Base-by-base conservation (phyloP, 2,888 invertebrate genomes). In the Dorcus parallelipipedus region DNA sequence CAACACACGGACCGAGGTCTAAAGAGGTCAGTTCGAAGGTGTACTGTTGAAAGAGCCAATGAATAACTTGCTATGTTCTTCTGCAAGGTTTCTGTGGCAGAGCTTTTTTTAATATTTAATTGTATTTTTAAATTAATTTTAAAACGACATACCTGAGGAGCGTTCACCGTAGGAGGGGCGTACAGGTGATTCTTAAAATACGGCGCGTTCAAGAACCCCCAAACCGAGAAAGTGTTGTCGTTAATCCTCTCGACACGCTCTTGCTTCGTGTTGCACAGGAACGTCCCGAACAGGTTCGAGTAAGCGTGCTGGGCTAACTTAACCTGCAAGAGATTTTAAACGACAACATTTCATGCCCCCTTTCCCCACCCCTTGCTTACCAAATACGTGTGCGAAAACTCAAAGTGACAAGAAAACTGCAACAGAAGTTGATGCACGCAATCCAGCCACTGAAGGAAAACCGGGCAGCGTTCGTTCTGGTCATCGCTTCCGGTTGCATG, bases 361-460 rank as follows among this genome's bases (percentile, higher is more conserved):
- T 3, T 41, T 41, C 0, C 9, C 14, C 20, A 20, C 14, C 2
- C 7, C 8, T 14, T 60, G 80, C 85, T 83, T 71, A 97, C 97
- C 84, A 98, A 81, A 77, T 92, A 98, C 3, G 91, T 89, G 73
- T 92, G 87, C 66, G 95, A 95, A 81, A 98, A 97, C 81, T 98
- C 93, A 81, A 99, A 99, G 75, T 90, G 89, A 78, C 93, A 93
- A 1, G 95, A 93, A 78, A 91, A 95, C 81, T 97, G 95, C 60
- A 82, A 75, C 72, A 89, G 84, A 64, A 97, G 83, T 80, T 99
- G 98, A 79, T 96, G 92, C 3, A 98, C 91, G 73, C 96, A 92
- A 78, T 98, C 98, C 43, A 99, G 83, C 95, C 97, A 99, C 79
- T 99, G 98, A 61, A 98, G 82, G 82, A 99, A 99, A 67, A 98